These are phyloP conservation scores for Drosophila seguyi DNA, from an alignment of 1,140 invertebrate genomes.

Conservation along the genomic window DNA sequence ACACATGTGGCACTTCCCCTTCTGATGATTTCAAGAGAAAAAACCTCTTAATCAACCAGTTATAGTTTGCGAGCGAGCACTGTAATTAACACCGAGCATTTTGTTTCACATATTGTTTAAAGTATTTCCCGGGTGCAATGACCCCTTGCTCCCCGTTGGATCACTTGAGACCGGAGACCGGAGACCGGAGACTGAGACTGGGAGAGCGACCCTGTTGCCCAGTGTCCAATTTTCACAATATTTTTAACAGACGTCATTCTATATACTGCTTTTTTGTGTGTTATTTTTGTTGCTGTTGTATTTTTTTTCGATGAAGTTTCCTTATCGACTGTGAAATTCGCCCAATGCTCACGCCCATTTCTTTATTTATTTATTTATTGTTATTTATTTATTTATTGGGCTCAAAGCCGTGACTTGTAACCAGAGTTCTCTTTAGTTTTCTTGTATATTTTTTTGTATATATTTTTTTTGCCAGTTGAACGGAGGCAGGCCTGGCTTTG, in stretches of 20 bases:
- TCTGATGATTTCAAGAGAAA: constrained; percentile 22
- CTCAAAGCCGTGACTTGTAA: constrained; percentile 25
- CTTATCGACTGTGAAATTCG: constrained; percentile 27
- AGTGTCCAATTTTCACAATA: constrained; percentile 17
- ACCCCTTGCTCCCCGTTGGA: constrained; percentile 38
- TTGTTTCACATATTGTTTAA: constrained; percentile 37
- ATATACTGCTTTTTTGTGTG: constrained; percentile 2
- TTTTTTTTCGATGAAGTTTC: constrained; percentile 31
- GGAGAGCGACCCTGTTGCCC: constrained; percentile 12
- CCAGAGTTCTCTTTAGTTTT: constrained; percentile 5
- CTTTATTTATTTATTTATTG: constrained; percentile 15
- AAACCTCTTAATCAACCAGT: constrained; percentile 22
- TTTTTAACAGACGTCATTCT: constrained; percentile 60
- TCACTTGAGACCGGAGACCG: constrained; percentile 4
- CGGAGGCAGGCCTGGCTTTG: constrained; percentile 21
- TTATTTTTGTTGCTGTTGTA: not conserved
- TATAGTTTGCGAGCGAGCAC: constrained; percentile 8
- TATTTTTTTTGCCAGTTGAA: constrained; percentile 9
- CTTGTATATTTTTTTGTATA: no score
- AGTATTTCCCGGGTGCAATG: constrained; percentile 54
- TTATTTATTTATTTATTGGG: constrained; percentile 5
- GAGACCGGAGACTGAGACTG: constrained; percentile 1
- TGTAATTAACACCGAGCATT: constrained; percentile 39
- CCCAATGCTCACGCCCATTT: not conserved
- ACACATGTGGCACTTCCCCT: constrained; percentile 1